Conservation (phyloP, 2,113 vertebrate species). For the Plecturocebus donacophilus region DNA sequence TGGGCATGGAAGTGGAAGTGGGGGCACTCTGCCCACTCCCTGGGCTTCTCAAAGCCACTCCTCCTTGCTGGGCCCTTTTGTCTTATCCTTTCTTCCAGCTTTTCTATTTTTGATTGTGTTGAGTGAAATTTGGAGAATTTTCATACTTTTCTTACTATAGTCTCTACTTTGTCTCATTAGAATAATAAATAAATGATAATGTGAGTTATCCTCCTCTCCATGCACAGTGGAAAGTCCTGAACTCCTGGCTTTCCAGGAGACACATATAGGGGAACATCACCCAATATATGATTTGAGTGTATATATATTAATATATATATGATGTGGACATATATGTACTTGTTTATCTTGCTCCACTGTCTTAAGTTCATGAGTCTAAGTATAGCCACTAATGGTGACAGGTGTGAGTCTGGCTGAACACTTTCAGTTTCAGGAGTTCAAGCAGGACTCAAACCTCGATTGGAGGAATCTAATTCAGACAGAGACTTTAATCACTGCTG, state of each 20-base stretch:
- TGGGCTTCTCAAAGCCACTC: constrained; percentile 35
- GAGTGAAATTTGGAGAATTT: constrained; percentile 54
- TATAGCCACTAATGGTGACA: background rate
- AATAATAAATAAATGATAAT: background rate
- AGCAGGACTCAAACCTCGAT: background rate
- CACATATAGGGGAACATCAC: background rate
- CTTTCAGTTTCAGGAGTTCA: background rate
- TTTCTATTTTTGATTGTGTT: constrained; percentile 61
- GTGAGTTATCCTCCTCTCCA: background rate
- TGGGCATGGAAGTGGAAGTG: background rate
- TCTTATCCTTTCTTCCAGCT: background rate
- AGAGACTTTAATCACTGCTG: background rate
- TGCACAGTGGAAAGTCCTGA: background rate
- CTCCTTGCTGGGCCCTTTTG: constrained; percentile 11
- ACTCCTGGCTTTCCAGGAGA: constrained; percentile 1
- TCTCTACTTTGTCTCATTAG: constrained; percentile 36
- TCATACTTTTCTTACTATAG: constrained; percentile 44
- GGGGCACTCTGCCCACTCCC: constrained; percentile 25
- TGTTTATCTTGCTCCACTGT: constrained; percentile 1
- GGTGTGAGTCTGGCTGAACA: background rate
- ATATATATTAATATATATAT: background rate
- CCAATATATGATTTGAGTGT: background rate
- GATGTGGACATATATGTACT: background rate
- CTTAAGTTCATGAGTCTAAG: background rate
- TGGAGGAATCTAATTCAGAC: constrained; percentile 22